Evolutionary conservation across 2,888 invertebrate species (phyloP).

Genomic region (Ceriagrion tenellum): DNA sequence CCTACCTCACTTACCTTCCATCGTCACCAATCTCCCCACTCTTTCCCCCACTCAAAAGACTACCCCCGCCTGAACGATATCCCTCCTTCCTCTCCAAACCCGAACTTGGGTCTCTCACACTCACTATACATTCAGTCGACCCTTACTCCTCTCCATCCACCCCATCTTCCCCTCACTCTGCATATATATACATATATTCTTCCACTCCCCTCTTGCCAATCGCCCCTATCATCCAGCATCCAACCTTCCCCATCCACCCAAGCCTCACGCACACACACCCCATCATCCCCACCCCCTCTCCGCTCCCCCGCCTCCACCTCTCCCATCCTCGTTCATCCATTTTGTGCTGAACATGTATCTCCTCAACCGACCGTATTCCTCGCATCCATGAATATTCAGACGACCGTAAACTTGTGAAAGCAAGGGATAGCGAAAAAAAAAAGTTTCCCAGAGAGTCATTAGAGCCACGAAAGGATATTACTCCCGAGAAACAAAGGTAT

Average conservation of each 20-base stretch:
- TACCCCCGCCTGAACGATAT: not conserved
- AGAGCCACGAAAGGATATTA: constrained; percentile 36
- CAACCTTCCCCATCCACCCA: not conserved
- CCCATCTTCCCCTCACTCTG: not conserved
- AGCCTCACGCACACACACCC: not conserved
- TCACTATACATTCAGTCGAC: not conserved
- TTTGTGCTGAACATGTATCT: constrained; percentile 40
- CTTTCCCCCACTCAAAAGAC: not conserved
- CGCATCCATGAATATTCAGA: constrained; percentile 43
- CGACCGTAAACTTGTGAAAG: constrained; percentile 42
- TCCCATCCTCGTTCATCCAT: not conserved
- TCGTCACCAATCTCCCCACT: not conserved
- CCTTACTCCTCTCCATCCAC: not conserved
- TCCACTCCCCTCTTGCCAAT: not conserved
- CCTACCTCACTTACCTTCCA: no score
- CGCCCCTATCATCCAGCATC: not conserved
- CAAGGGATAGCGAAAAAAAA: constrained; percentile 35
- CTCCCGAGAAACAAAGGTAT: constrained; percentile 41
- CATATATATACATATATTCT: not conserved
- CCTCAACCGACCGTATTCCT: constrained; percentile 11
- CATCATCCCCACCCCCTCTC: not conserved
- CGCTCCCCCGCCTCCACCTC: not conserved
- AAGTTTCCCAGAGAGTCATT: constrained; percentile 34
- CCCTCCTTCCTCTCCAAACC: not conserved
- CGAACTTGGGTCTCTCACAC: not conserved